A percentile compares a stretch with the other conserved stretches of the same genome.
phyloP scores from a whole-genome alignment of 2,797 vertebrate genomes.

The Acrocephalus scirpaceus region DNA sequence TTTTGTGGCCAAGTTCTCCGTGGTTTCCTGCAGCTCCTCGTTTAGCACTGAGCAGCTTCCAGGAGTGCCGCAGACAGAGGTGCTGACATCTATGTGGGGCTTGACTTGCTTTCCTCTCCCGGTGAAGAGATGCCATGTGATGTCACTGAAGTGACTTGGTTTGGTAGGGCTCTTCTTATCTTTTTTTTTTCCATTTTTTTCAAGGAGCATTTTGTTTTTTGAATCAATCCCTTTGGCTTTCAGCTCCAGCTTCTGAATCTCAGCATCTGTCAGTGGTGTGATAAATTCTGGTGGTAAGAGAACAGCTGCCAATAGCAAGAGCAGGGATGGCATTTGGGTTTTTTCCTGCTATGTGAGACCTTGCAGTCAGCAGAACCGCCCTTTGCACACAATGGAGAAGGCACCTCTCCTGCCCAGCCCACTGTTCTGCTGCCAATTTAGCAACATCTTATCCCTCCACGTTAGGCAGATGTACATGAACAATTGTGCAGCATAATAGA shows the following conservation, averaged over 20 bases:
- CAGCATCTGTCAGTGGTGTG: conserved; percentile 74
- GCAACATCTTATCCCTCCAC: background rate
- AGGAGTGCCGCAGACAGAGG: background rate
- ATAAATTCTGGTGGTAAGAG: conserved; percentile 71
- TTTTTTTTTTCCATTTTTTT: background rate
- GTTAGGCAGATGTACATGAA: background rate
- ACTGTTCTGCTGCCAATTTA: background rate
- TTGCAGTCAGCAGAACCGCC: conserved; percentile 24
- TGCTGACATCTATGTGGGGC: background rate
- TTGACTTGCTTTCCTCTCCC: background rate
- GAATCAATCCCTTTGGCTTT: conserved; percentile 72
- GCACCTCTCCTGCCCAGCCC: background rate
- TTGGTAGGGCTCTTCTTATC: background rate
- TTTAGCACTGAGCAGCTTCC: background rate
- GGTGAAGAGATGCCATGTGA: background rate
- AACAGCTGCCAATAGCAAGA: conserved; percentile 68
- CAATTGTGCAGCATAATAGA: background rate
- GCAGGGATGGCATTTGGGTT: conserved; percentile 61
- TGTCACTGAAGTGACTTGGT: conserved; percentile 22
- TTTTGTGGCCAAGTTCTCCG: background rate
- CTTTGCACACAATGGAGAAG: background rate
- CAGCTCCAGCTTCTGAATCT: conserved; percentile 70
- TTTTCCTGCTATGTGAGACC: conserved; percentile 35
- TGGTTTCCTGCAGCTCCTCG: background rate
- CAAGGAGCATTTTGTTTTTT: background rate